Evolutionary conservation across 2,888 invertebrate species (phyloP).

Genomic region (Podotricha telesiphe): DNA sequence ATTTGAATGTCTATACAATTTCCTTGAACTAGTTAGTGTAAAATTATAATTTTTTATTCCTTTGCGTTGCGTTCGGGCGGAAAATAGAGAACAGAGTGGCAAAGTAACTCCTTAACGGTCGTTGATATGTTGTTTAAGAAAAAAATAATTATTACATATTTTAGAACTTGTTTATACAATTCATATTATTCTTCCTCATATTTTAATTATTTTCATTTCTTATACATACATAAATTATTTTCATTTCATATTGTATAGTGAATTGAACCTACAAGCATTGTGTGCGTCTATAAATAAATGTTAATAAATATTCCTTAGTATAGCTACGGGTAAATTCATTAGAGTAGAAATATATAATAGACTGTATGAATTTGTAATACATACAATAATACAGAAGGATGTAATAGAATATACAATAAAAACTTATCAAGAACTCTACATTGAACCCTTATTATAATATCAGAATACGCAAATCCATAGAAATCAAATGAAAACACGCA

Average conservation of each 20-base stretch:
- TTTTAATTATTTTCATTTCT: too few relatives aligned
- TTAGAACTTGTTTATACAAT: too few relatives aligned
- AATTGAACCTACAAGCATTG: background rate
- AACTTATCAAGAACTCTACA: background rate
- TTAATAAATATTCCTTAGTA: background rate
- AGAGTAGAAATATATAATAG: constrained; percentile 1
- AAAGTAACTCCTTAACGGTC: too few relatives aligned
- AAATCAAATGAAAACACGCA: constrained; percentile 41
- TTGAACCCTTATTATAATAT: constrained; percentile 28
- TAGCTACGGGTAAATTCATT: background rate
- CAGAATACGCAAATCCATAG: constrained; percentile 37
- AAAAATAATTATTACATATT: too few relatives aligned
- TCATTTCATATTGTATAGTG: too few relatives aligned
- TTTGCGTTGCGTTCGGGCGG: too few relatives aligned
- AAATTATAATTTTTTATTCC: background rate
- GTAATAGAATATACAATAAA: constrained; percentile 10
- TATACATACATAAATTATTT: too few relatives aligned
- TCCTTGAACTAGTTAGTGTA: background rate
- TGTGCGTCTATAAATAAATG: too few relatives aligned
- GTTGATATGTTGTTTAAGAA: too few relatives aligned
- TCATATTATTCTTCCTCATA: too few relatives aligned
- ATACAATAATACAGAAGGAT: background rate
- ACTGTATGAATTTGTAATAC: background rate
- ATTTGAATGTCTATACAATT: constrained; percentile 27
- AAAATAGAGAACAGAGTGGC: too few relatives aligned